Evolutionary conservation across 2,797 vertebrate species (phyloP).

Genomic region (Tapera naevia): DNA sequence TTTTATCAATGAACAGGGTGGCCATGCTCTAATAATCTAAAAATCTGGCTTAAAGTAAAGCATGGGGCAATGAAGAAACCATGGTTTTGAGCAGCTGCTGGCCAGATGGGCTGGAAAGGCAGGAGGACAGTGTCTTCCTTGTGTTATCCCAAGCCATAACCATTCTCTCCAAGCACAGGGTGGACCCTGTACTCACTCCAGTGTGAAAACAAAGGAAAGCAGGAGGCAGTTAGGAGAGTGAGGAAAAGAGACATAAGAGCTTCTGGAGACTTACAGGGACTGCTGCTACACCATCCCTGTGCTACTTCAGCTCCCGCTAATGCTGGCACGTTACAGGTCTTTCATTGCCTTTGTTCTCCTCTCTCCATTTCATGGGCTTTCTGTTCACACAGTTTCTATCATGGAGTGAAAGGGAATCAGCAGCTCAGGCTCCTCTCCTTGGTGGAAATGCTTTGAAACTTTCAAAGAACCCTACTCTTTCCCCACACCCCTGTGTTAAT

Average conservation of each 20-base stretch:
- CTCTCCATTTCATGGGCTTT: constrained; percentile 12
- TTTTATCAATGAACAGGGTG: neutral
- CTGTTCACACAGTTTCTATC: neutral
- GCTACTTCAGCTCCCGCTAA: neutral
- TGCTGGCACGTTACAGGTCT: neutral
- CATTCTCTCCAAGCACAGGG: neutral
- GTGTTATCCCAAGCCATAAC: neutral
- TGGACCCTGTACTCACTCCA: neutral
- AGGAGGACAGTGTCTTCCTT: neutral
- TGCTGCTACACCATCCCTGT: neutral
- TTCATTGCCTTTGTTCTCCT: constrained; percentile 23
- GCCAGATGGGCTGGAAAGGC: neutral
- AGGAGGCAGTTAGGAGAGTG: neutral
- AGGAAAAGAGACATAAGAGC: neutral
- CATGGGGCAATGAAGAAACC: accelerated
- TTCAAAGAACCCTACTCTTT: constrained; percentile 59
- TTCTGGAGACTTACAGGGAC: accelerated
- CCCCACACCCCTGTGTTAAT: constrained; percentile 60
- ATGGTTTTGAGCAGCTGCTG: neutral
- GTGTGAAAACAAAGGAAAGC: neutral
- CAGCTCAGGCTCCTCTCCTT: neutral
- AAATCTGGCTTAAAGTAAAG: neutral
- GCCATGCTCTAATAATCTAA: neutral
- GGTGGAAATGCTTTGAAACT: constrained; percentile 54
- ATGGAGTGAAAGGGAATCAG: constrained; percentile 27